A percentile compares a stretch with the other conserved stretches of the same genome.
Evolutionary conservation across 1,140 invertebrate genomes (phyloP).

Genomic region (Drosophila sp.): DNA sequence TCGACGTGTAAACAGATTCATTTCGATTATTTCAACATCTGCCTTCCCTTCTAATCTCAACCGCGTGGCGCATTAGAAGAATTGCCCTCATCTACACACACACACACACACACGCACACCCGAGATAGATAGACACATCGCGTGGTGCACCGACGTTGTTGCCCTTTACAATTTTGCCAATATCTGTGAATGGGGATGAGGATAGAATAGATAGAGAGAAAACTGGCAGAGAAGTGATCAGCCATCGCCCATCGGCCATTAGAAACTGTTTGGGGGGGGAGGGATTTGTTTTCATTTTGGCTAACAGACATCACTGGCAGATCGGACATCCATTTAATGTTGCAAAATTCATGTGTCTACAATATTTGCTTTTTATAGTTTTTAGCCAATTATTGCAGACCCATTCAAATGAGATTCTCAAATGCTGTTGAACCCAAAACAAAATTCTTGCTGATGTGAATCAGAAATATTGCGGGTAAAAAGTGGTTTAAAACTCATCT

Average conservation of each 20-base stretch:
- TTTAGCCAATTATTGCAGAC: slow-evolving; percentile 56
- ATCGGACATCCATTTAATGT: slow-evolving; percentile 36
- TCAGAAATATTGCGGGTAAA: no score
- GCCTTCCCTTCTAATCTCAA: slow-evolving; percentile 67
- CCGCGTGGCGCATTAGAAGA: slow-evolving; percentile 49
- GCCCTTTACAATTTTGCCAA: slow-evolving; percentile 38
- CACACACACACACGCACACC: slow-evolving; percentile 21
- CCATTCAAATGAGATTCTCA: slow-evolving; percentile 12
- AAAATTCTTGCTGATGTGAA: not conserved
- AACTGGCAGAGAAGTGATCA: not conserved
- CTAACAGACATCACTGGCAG: not conserved
- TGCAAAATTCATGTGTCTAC: slow-evolving; percentile 45
- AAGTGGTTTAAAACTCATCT: no score
- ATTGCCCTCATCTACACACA: slow-evolving; percentile 28
- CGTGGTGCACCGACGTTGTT: slow-evolving; percentile 22
- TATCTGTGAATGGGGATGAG: not conserved
- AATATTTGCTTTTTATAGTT: slow-evolving; percentile 34
- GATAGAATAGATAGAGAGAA: not conserved
- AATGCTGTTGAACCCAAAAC: slow-evolving; percentile 35
- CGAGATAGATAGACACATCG: not conserved
- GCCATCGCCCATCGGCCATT: no score
- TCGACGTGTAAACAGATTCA: slow-evolving; percentile 82
- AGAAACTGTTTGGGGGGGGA: not conserved
- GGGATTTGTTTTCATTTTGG: slow-evolving; percentile 9
- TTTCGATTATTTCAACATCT: slow-evolving; percentile 83